Evolutionary conservation across 2,888 invertebrate species (phyloP).

Genomic region (Leistus spinibarbis): DNA sequence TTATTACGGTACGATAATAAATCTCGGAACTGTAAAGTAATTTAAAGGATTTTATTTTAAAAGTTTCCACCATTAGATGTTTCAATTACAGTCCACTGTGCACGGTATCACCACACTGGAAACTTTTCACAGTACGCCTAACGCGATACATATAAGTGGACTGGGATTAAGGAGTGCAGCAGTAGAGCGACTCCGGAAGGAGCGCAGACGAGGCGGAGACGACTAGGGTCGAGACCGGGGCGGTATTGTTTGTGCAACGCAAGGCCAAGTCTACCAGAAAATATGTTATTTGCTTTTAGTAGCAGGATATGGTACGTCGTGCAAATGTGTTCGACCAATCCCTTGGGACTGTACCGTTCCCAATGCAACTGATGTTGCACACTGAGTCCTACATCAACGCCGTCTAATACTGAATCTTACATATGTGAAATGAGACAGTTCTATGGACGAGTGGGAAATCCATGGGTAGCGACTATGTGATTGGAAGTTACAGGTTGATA

Average conservation of each 20-base stretch:
- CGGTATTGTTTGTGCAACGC: constrained; percentile 10
- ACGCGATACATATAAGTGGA: not conserved
- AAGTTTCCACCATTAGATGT: not conserved
- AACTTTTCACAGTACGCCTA: not conserved
- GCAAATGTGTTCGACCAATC: constrained; percentile 2
- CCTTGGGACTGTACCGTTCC: not conserved
- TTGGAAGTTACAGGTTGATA: not conserved
- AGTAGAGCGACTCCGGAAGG: not conserved
- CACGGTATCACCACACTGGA: not conserved
- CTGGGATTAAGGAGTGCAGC: not conserved
- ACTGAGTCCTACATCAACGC: not conserved
- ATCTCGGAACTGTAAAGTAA: not conserved
- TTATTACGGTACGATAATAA: not conserved
- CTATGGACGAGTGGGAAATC: not conserved
- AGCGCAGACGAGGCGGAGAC: not conserved
- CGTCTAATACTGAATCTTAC: not conserved
- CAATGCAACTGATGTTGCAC: not conserved
- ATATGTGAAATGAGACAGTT: not conserved
- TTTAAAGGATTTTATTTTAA: not conserved
- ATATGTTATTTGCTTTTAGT: constrained; percentile 6
- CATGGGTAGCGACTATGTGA: not conserved
- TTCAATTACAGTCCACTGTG: not conserved
- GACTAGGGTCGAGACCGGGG: not conserved
- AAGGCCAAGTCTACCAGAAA: constrained; percentile 10
- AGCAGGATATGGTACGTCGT: constrained; percentile 8